These are phyloP conservation scores for Cotesia typhae DNA, from an alignment of 1,140 invertebrate species.

Conservation along the genomic window DNA sequence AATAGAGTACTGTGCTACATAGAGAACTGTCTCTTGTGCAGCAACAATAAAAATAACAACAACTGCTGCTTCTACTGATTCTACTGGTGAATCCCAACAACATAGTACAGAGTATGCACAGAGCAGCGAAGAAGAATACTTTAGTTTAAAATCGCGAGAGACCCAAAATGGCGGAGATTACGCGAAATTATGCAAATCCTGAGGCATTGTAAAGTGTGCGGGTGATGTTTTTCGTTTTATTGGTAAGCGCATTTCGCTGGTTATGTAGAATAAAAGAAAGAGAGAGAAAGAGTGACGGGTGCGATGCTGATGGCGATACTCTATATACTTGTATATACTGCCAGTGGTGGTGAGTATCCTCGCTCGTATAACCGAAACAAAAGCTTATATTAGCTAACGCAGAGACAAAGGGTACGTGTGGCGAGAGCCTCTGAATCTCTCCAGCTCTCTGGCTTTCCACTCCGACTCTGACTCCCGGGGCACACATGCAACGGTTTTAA, in stretches of 20 bases:
- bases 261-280: constrained; percentile 18
- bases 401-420: constrained; percentile 58
- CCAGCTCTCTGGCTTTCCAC: not conserved
- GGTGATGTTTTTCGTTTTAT: constrained; percentile 63
- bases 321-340: not conserved
- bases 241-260: constrained; percentile 47
- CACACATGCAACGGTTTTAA: constrained; percentile 66
- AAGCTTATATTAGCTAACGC: constrained; percentile 59
- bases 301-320: constrained; percentile 14
- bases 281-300: constrained; percentile 6
- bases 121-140: not conserved
- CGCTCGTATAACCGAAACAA: constrained; percentile 64
- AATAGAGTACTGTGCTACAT: too few relatives aligned
- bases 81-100: not conserved
- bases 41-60: not conserved
- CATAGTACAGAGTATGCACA: too few relatives aligned
- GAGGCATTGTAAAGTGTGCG: constrained; percentile 61
- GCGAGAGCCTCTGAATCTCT: constrained; percentile 47
- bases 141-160: constrained; percentile 24
- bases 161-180: constrained; percentile 65
- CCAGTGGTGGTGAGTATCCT: constrained; percentile 44
- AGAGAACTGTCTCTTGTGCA: not conserved
- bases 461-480: constrained; percentile 30
- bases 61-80: not conserved
- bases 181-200: constrained; percentile 66